These are phyloP conservation scores for Dasypogon diadema DNA, from an alignment of 2,888 invertebrate species.

Conservation along the genomic window DNA sequence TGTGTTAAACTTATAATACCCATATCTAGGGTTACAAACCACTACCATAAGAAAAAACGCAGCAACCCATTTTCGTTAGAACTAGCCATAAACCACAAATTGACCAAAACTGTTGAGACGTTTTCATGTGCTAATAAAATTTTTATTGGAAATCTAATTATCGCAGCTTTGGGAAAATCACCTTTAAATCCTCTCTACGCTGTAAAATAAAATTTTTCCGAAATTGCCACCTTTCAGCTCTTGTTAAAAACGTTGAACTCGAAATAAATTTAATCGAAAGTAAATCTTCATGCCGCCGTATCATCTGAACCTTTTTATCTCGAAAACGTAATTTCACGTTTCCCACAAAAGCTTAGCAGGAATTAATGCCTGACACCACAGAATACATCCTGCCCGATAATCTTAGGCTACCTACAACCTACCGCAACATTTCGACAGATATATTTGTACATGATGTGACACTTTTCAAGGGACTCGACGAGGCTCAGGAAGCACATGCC, in stretches of 20 bases:
- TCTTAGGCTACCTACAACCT: slow-evolving; percentile 25
- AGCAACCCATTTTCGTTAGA: too few relatives aligned
- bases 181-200: background rate
- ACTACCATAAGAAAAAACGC: too few relatives aligned
- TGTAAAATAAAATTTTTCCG: slow-evolving; percentile 12
- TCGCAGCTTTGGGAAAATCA: background rate
- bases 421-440: slow-evolving; percentile 19
- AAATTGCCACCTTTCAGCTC: slow-evolving; percentile 17
- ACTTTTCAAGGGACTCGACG: slow-evolving; percentile 31
- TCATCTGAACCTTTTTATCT: slow-evolving; percentile 39
- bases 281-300: slow-evolving; percentile 18
- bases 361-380: slow-evolving; percentile 33
- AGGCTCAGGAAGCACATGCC: slow-evolving; percentile 31
- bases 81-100: too few relatives aligned
- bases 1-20: too few relatives aligned
- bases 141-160: too few relatives aligned
- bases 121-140: too few relatives aligned
- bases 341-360: slow-evolving; percentile 44
- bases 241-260: slow-evolving; percentile 14
- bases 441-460: slow-evolving; percentile 32
- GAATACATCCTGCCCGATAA: slow-evolving; percentile 40
- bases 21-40: too few relatives aligned
- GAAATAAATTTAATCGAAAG: slow-evolving; percentile 40
- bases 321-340: slow-evolving; percentile 38
- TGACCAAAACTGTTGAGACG: too few relatives aligned